Evolutionary conservation across 2,113 vertebrate species (phyloP).

Genomic region (Catharus bicknelli): DNA sequence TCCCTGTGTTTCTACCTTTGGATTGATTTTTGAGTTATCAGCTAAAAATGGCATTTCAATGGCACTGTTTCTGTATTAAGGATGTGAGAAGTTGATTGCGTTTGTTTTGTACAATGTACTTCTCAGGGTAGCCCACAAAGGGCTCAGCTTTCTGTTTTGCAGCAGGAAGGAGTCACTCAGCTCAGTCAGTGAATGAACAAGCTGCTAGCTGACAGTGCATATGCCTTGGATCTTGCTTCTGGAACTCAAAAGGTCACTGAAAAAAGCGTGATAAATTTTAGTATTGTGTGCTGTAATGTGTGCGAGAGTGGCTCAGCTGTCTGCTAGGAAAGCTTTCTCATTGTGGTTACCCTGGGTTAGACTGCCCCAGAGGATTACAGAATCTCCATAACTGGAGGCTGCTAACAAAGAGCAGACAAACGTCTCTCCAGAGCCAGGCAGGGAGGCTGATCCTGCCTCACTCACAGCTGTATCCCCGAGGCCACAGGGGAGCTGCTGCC

Average conservation of each 20-base stretch:
- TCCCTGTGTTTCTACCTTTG: neutral
- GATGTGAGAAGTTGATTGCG: neutral
- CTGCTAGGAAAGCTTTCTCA: neutral
- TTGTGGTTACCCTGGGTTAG: neutral
- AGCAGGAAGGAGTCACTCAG: neutral
- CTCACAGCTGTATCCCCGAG: neutral
- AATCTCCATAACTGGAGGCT: neutral
- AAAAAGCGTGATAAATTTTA: neutral
- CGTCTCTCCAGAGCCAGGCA: fast-evolving
- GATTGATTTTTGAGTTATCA: neutral
- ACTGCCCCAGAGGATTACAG: conserved; percentile 2
- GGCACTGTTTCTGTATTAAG: neutral
- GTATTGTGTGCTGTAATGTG: neutral
- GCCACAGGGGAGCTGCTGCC: neutral
- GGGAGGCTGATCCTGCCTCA: neutral
- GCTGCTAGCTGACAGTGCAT: neutral
- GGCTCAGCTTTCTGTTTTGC: neutral
- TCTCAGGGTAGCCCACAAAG: neutral
- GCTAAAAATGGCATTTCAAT: neutral
- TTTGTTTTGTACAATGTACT: neutral
- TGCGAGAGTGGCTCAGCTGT: neutral
- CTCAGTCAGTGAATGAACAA: neutral
- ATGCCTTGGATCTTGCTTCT: neutral
- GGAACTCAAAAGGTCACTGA: neutral
- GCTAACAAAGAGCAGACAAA: neutral